Evolutionary conservation across 1,140 invertebrate species (phyloP).

Genomic region (Drosophila lowei): DNA sequence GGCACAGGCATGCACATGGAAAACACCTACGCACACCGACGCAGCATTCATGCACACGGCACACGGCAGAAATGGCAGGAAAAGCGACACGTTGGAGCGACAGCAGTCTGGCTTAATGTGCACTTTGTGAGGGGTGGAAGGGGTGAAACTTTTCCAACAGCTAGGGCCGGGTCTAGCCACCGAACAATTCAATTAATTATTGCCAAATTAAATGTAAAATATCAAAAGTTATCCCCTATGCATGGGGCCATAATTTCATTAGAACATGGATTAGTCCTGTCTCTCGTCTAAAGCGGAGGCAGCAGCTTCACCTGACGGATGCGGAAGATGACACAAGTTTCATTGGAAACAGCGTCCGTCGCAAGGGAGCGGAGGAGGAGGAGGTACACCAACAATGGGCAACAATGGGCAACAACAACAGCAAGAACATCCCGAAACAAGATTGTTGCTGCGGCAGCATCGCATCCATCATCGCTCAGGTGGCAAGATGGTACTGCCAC

Average conservation of each 20-base stretch:
- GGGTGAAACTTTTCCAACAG: slow-evolving; percentile 5
- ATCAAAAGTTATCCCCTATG: slow-evolving; percentile 56
- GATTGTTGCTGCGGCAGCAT: slow-evolving; percentile 13
- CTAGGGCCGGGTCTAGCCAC: too few relatives aligned
- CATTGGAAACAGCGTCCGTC: slow-evolving; percentile 12
- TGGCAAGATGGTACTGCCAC: slow-evolving; percentile 16
- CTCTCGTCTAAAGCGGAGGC: not conserved
- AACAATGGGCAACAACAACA: too few relatives aligned
- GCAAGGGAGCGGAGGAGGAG: slow-evolving; percentile 6
- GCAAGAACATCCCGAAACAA: slow-evolving; percentile 5
- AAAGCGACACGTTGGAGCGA: too few relatives aligned
- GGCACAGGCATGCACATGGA: not conserved
- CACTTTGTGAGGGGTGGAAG: not conserved
- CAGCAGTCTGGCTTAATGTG: slow-evolving; percentile 25
- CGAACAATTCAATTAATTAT: slow-evolving; percentile 65
- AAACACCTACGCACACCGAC: not conserved
- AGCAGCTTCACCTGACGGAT: slow-evolving; percentile 13
- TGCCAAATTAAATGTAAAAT: slow-evolving; percentile 71
- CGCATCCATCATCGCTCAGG: slow-evolving; percentile 58
- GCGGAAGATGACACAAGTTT: slow-evolving; percentile 49
- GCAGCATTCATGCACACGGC: not conserved
- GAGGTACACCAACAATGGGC: slow-evolving; percentile 12
- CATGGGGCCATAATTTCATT: slow-evolving; percentile 51
- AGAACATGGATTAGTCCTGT: slow-evolving; percentile 20
- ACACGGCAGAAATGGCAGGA: too few relatives aligned